Base-by-base conservation (phyloP, 2,797 vertebrate species). In the Sebastes reedi region DNA sequence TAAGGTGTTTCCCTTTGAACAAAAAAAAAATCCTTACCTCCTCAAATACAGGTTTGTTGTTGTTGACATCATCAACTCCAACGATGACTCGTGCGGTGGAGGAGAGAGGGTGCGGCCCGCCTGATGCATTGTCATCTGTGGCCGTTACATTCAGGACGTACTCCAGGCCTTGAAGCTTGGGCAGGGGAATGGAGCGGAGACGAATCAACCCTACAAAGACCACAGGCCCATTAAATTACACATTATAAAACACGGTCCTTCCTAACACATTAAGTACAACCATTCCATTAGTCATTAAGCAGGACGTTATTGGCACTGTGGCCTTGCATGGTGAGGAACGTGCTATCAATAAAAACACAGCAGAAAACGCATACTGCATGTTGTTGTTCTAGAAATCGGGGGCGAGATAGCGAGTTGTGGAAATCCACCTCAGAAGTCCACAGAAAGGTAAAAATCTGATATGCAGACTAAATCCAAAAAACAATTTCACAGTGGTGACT, bases 21-120 rank as follows among this genome's bases (percentile, higher is more conserved):
- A 56, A 25, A 56, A 22, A 7, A 61, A 46, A 39, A 0, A 39
- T 29, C 60, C 89, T 90, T 84, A 98, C 97, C 97, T 96, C 95
- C 80, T 96, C 95, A 92, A 98, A 98, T 10, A 97, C 83, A 22
- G 97, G 97, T 85, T 98, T 98, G 94, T 98, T 97, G 90, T 97
- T 97, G 95, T 98, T 98, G 85, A 98, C 96, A 46, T 97, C 97
- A 62, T 98, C 96, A 1, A 98, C 94, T 61, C 95, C 96, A 22
- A 98, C 97, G 8, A 97, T 90, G 82, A 98, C 94, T 59, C 94
- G 93, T 27, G 96, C 95, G 1, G 93, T 96, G 83, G 96, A 94
- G 12, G 91, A 95, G 64, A 97, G 97, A 27, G 95, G 86, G 79
- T 83, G 93, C 0, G 94, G 95, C 13, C 97, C 97, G 29, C 96